Percentiles rank a stretch among this genome's conserved stretches.
phyloP scores from a whole-genome alignment of 1,140 invertebrate genomes.

The Onthophagus taurus region DNA sequence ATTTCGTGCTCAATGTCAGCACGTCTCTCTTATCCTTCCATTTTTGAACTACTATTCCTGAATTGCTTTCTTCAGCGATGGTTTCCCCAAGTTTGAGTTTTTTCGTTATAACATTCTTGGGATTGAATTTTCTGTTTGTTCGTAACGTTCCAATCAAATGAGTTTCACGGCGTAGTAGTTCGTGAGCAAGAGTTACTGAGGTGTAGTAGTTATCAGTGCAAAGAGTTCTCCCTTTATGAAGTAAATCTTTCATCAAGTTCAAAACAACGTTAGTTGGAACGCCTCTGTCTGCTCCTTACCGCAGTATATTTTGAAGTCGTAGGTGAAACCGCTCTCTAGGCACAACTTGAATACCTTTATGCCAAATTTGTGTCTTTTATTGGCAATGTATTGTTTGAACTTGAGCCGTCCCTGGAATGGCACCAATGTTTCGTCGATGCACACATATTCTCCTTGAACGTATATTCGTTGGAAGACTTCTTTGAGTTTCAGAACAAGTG shows the following conservation, averaged over 20 bases:
- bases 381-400: conserved; percentile 38
- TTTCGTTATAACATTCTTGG: conserved; percentile 4
- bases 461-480: conserved; percentile 14
- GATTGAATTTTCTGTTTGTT: conserved; percentile 6
- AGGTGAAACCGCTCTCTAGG: conserved; percentile 17
- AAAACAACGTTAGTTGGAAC: not conserved
- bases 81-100: conserved; percentile 12
- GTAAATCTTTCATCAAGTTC: conserved; percentile 14
- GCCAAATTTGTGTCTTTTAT: conserved; percentile 35
- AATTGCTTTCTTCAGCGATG: too few relatives aligned
- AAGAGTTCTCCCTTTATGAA: conserved; percentile 32
- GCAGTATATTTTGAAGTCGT: not conserved
- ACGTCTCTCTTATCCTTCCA: too few relatives aligned
- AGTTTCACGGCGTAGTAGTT: conserved; percentile 26
- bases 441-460: conserved; percentile 14
- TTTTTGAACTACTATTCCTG: too few relatives aligned
- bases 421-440: conserved; percentile 26
- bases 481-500: too few relatives aligned
- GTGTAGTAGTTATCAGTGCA: conserved; percentile 39
- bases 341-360: conserved; percentile 24
- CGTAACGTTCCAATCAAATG: conserved; percentile 13
- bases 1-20: too few relatives aligned
- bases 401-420: conserved; percentile 33
- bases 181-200: conserved; percentile 29
- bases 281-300: not conserved